Evolutionary conservation across 2,797 vertebrate species (phyloP).

Genomic region (Mycteria americana): DNA sequence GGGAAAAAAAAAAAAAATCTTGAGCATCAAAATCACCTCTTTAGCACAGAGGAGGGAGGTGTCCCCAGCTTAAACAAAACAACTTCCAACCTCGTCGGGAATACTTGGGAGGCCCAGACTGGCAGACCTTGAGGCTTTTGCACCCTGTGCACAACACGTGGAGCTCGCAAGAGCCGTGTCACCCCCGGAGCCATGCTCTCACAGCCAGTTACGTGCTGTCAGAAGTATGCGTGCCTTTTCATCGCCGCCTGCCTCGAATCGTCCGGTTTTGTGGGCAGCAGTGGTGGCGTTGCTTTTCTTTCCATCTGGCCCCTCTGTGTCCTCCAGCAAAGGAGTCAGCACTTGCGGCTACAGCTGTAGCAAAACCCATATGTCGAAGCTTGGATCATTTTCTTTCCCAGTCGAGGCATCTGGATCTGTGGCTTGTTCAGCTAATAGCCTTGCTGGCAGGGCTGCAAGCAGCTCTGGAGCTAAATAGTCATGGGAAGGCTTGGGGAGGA

Average conservation of each 20-base stretch:
- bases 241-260: not conserved
- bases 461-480: constrained; percentile 2
- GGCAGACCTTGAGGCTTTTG: not conserved
- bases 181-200: rapidly evolving
- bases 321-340: constrained; percentile 45
- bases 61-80: not conserved
- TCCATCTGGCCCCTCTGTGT: constrained; percentile 40
- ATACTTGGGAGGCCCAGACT: not conserved
- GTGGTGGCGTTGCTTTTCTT: not conserved
- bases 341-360: constrained; percentile 33
- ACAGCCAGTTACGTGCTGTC: not conserved
- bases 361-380: constrained; percentile 19
- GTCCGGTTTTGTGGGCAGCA: not conserved
- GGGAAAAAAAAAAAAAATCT: too few relatives aligned
- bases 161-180: not conserved
- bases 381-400: constrained; percentile 56
- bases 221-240: not conserved
- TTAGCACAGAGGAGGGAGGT: not conserved
- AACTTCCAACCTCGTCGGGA: not conserved
- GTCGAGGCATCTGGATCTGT: constrained; percentile 45
- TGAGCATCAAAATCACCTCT: not conserved
- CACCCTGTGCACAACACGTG: not conserved
- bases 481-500: not conserved
- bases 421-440: constrained; percentile 53
- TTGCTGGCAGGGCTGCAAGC: constrained; percentile 45